Evolutionary conservation across 2,888 invertebrate species (phyloP), one percentile per base, ranked within the genome.

Genomic region (Tetrapedia diversipes): DNA sequence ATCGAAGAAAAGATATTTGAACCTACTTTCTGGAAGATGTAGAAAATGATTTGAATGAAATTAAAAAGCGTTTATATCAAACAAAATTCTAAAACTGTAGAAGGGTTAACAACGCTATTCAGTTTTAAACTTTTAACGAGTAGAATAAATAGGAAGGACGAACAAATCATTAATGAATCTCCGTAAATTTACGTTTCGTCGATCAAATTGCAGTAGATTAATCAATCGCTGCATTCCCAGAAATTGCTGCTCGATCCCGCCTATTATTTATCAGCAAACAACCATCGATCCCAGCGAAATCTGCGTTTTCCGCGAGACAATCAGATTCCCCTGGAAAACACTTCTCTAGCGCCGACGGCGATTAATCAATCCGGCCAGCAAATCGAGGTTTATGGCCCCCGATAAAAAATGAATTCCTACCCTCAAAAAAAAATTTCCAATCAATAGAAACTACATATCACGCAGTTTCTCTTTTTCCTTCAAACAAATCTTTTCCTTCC

Each of bases 201-300:
- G 53, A 32, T 24, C n/a, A 32, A 41, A 43, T 54, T 16, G 29
- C 22, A n/a, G 2, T 22, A 24, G 43, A 54, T 65, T 65, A 54
- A 65, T 65, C 19, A 32, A 7, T 43, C 32, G 29, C 22, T 16
- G 22, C 37, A n/a, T 43, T 7, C 16, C 64, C 29, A 41, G 43
- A 34, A 65, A 65, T 54, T 41, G 32, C 43, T 54, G 51, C 41
- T 16, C 16, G 53, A 27, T 16, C 14, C 10, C 39, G 29, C 19
- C 63, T 39, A 64, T 64, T 64, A 65, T 65, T 65, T 66, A 56
- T 56, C 45, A 4, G 27, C 34, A 4, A 47, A 66, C 34, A 56
- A 24, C 32, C 43, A 43, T 24, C 43, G 65, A 54, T 65, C 63
- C 51, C 19, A 7, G 14, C 37, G 63, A 41, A 43, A 65, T 56